A percentile compares a stretch with the other conserved stretches of the same genome.
These are phyloP conservation scores for Coregonus ussuriensis DNA, from an alignment of 2,797 vertebrate species.

Conservation along the genomic window DNA sequence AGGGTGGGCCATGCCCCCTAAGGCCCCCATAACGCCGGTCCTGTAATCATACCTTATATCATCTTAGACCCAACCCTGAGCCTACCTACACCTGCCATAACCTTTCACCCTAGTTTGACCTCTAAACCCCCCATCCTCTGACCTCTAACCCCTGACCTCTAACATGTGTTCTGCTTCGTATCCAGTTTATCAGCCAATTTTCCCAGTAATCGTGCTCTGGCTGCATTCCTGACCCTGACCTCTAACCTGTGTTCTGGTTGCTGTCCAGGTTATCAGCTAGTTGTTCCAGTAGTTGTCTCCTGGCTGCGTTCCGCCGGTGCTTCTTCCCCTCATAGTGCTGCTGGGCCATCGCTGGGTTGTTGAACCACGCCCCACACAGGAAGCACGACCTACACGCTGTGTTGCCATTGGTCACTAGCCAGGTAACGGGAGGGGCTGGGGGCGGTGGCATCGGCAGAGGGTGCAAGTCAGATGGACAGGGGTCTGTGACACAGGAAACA, in stretches of 20 bases:
- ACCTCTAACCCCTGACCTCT: neutral
- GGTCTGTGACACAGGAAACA: neutral
- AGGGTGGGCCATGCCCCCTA: too few species aligned
- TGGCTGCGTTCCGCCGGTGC: constrained; percentile 84
- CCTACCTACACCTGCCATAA: too few species aligned
- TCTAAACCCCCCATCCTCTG: too few species aligned
- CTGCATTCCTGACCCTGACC: neutral
- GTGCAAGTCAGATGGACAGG: neutral
- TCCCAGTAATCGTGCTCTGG: constrained; percentile 59
- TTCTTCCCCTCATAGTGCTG: constrained; percentile 85
- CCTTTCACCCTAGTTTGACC: too few species aligned
- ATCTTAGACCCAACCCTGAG: too few species aligned
- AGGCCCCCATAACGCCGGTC: too few species aligned
- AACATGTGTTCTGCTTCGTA: neutral
- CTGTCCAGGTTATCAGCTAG: constrained; percentile 77
- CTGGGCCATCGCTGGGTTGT: constrained; percentile 83
- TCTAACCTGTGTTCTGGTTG: constrained; percentile 8
- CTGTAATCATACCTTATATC: too few species aligned
- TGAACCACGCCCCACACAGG: constrained; percentile 84
- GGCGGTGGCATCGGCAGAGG: constrained; percentile 56
- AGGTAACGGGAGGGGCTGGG: constrained; percentile 37
- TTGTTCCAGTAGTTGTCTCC: constrained; percentile 77
- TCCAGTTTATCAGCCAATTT: constrained; percentile 76
- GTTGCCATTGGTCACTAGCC: constrained; percentile 43
- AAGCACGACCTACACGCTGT: constrained; percentile 78